These are phyloP conservation scores for Phocoena sinus DNA, from an alignment of 2,113 vertebrate species.

Conservation along the genomic window DNA sequence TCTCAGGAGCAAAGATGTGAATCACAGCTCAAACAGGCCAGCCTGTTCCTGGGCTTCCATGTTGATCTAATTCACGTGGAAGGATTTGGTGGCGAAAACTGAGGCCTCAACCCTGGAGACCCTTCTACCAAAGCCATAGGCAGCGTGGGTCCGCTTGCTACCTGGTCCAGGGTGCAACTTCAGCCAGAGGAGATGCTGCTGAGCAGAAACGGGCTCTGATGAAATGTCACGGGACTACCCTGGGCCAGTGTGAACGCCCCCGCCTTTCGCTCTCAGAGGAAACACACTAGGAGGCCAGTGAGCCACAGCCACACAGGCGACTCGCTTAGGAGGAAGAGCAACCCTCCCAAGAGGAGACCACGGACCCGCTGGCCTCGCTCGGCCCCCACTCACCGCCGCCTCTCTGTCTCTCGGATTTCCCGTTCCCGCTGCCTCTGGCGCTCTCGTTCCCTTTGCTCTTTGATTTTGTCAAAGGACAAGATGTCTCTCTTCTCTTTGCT, in stretches of 20 bases:
- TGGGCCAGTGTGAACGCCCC: no score
- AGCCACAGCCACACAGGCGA: not conserved
- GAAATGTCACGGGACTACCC: not conserved
- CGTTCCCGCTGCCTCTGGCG: conserved; percentile 93
- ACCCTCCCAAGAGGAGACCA: not conserved
- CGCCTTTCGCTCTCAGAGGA: not conserved
- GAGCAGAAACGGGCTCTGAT: not conserved
- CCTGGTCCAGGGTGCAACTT: not conserved
- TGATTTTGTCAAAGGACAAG: conserved; percentile 97
- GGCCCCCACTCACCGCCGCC: conserved; percentile 84
- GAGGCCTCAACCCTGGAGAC: not conserved
- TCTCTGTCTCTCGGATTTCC: conserved; percentile 92
- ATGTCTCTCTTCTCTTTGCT: conserved; percentile 96
- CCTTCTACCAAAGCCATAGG: not conserved
- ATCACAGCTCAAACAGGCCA: not conserved
- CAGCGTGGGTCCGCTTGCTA: no score
- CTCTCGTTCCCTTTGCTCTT: conserved; percentile 94
- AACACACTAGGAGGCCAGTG: not conserved
- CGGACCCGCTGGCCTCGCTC: no score
- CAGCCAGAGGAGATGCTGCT: not conserved
- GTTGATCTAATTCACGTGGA: not conserved
- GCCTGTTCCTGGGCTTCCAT: not conserved
- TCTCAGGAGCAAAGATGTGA: not conserved
- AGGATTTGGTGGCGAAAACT: not conserved
- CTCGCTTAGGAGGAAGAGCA: not conserved